Conservation (phyloP, 1,140 invertebrate species). For the Muscidifurax raptorellus region DNA sequence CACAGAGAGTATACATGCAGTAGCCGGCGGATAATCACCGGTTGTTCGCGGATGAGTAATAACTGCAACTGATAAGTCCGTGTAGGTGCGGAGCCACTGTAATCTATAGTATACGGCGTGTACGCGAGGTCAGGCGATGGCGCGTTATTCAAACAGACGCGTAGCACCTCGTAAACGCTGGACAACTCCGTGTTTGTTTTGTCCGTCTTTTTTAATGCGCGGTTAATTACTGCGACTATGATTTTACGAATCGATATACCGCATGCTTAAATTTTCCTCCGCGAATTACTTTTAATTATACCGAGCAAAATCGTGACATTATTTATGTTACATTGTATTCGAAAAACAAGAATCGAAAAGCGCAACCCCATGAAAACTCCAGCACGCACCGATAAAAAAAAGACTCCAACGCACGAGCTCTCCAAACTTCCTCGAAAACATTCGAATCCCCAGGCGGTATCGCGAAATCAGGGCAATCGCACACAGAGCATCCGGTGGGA, state of each 20-base stretch:
- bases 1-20: background rate
- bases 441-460: constrained; percentile 4
- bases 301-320: too few species aligned
- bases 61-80: constrained; percentile 39
- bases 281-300: too few species aligned
- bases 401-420: background rate
- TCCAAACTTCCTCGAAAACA: background rate
- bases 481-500: background rate
- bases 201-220: background rate
- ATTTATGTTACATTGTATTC: too few species aligned
- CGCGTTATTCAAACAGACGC: constrained; percentile 15
- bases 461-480: background rate
- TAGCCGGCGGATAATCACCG: constrained; percentile 27
- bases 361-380: background rate
- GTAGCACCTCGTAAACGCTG: constrained; percentile 3
- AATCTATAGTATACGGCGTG: too few species aligned
- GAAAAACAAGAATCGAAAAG: too few species aligned
- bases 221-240: background rate
- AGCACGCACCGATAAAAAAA: background rate
- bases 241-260: too few species aligned
- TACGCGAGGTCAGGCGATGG: background rate
- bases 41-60: constrained; percentile 32
- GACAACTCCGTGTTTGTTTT: background rate
- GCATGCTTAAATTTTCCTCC: too few species aligned
- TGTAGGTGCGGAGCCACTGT: constrained; percentile 27